Evolutionary conservation across 2,797 vertebrate genomes (phyloP), one percentile per base, ranked within the genome.

Genomic region (Chelmon rostratus): DNA sequence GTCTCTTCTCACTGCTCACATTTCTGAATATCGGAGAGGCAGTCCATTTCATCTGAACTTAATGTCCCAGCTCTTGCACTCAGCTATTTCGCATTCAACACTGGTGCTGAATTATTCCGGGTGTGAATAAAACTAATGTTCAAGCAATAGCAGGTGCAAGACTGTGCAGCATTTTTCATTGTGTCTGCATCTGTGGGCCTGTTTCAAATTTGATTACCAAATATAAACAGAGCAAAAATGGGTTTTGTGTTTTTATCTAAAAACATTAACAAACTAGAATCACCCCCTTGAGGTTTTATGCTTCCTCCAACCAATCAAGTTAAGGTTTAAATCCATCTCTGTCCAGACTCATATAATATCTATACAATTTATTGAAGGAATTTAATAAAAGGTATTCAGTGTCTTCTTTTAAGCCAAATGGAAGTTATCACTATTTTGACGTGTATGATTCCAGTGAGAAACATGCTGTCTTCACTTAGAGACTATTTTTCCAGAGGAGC

Each of bases 141-240:
- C 8, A 68, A 50, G 18, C 50, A 49, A 44, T 18, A 53, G n/a
- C 15, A 16, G 25, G 16, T 46, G 37, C 18, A 63, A 4, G 1
- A 47, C n/a, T 52, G n/a, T 40, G 33, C 25, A 25, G 10, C 13
- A 35, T n/a, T 66, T 73, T 61, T 53, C 18, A 16, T 33, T 28
- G 9, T 21, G 66, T 18, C 38, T 42, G 31, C 16, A 35, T 53
- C 33, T 33, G 35, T 28, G 12, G n/a, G 18, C 15, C 11, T 21
- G 25, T 68, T 72, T 50, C 2, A 57, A n/a, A 66, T 46, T n/a
- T 21, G 65, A 68, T 68, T 49, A 62, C 8, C 61, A 63, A 46
- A 70, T n/a, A 62, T 54, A 47, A 47, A 78, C 11, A 38, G 2
- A 19, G 2, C 15, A 49, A 65, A 58, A 57, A 52, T 47, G 4